These are phyloP conservation scores for Pampus argenteus DNA, from an alignment of 2,797 vertebrate species.

Conservation along the genomic window DNA sequence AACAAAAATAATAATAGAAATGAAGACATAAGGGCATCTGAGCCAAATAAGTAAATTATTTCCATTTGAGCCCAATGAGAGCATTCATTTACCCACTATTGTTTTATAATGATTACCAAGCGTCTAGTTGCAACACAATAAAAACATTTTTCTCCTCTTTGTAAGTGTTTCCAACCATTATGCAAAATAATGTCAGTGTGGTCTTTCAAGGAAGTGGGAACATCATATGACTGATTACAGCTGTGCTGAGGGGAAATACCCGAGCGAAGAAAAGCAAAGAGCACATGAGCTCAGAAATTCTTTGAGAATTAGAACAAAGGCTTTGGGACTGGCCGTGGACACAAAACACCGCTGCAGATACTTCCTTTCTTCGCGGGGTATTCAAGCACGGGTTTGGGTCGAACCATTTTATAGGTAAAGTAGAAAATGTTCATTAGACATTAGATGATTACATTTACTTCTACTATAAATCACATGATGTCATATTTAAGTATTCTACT, in stretches of 20 bases:
- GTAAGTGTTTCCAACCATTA: constrained; percentile 46
- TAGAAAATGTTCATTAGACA: constrained; percentile 27
- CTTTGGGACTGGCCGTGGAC: constrained; percentile 37
- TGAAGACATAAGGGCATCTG: constrained; percentile 5
- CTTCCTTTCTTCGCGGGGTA: constrained; percentile 12
- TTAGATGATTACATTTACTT: constrained; percentile 21
- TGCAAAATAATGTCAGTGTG: constrained; percentile 51
- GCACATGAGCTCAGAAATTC: constrained; percentile 63
- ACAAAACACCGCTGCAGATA: constrained; percentile 29
- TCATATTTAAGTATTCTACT: constrained; percentile 2
- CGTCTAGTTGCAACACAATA: constrained; percentile 34
- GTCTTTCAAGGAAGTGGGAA: constrained; percentile 38
- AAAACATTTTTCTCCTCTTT: constrained; percentile 25
- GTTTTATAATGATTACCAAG: constrained; percentile 28
- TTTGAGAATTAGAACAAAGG: constrained; percentile 57
- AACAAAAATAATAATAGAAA: constrained; percentile 13
- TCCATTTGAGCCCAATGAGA: constrained; percentile 33
- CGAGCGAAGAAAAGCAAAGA: constrained; percentile 39
- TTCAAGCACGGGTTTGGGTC: constrained; percentile 4
- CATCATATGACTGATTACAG: constrained; percentile 54
- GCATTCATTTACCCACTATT: constrained; percentile 42
- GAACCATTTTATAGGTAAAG: constrained; percentile 18
- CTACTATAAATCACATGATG: constrained; percentile 16
- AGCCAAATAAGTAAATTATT: constrained; percentile 30
- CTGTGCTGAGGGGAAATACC: constrained; percentile 44